Evolutionary conservation across 2,113 vertebrate species (phyloP).

Genomic region (Anoura caudifer): DNA sequence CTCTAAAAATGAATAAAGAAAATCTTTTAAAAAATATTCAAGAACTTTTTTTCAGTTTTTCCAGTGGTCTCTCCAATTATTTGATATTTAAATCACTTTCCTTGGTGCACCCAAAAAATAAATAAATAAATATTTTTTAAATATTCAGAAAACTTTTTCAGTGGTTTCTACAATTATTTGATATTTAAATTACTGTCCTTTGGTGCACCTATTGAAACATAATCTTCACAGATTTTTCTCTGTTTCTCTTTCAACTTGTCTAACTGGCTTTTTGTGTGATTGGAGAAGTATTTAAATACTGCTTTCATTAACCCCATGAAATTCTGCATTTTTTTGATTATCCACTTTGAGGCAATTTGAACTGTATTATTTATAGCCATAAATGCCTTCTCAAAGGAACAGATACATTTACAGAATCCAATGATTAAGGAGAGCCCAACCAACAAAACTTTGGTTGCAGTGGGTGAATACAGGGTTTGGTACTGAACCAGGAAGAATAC

Average conservation of each 20-base stretch:
- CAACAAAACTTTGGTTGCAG: background rate
- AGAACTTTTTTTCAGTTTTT: too few species aligned
- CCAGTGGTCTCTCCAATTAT: too few species aligned
- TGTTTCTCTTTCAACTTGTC: background rate
- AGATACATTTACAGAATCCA: background rate
- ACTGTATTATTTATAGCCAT: background rate
- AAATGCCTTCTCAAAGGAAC: background rate
- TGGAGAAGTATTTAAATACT: background rate
- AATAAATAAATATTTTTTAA: background rate
- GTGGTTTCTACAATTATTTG: background rate
- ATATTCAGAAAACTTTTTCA: background rate
- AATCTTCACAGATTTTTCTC: background rate
- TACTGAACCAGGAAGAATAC: background rate
- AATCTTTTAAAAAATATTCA: too few species aligned
- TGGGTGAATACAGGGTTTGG: background rate
- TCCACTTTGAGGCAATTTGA: background rate
- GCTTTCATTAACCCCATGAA: background rate
- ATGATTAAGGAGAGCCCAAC: background rate
- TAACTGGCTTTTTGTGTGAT: background rate
- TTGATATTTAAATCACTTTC: too few species aligned
- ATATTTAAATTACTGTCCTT: slow-evolving; percentile 1
- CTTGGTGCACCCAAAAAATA: background rate
- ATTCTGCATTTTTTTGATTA: background rate
- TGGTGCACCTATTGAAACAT: background rate
- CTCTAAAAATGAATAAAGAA: too few species aligned